phyloP scores from a whole-genome alignment of 2,888 invertebrate genomes.

The Rotaria sp. region DNA sequence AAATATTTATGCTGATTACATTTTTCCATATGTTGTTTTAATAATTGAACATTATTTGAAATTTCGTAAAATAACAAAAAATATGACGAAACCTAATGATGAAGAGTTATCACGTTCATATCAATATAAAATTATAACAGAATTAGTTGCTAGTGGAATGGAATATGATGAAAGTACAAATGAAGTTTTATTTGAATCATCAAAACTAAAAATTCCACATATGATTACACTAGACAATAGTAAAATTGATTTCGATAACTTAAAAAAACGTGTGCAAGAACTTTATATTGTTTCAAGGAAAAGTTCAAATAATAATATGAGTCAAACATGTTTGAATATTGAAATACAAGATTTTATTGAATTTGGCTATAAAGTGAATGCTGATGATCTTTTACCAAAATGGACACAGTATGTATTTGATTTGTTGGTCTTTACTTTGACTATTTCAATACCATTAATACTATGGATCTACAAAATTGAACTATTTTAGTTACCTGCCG shows the following conservation, averaged over 20 bases:
- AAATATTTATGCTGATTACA: not conserved
- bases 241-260: not conserved
- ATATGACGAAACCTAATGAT: not conserved
- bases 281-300: not conserved
- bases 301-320: not conserved
- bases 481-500: too few species aligned
- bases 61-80: not conserved
- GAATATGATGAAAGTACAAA: not conserved
- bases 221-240: not conserved
- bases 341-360: conserved; percentile 22
- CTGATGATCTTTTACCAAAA: not conserved
- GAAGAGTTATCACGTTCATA: not conserved
- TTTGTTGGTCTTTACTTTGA: too few species aligned
- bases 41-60: not conserved
- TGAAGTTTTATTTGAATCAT: not conserved
- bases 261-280: not conserved
- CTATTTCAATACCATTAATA: too few species aligned
- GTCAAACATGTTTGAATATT: not conserved
- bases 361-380: not conserved
- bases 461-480: too few species aligned
- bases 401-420: not conserved
- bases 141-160: not conserved
- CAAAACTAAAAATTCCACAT: not conserved
- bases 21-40: not conserved
- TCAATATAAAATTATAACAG: not conserved